Conservation (phyloP, 2,888 invertebrate species). For the Aethes cnicana region DNA sequence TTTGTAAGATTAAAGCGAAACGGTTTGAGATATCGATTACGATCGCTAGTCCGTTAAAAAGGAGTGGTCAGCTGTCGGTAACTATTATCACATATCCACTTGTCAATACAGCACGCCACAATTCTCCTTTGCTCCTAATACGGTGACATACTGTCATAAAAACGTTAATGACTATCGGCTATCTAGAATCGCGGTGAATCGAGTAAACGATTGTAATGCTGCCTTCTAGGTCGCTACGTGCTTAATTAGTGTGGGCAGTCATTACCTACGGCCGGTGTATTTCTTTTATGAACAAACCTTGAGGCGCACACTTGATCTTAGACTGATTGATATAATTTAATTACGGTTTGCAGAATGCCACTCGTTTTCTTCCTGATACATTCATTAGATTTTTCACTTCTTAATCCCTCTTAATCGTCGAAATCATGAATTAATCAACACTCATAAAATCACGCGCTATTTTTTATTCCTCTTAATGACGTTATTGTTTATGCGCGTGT, state of each 20-base stretch:
- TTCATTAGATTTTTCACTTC: slow-evolving; percentile 6
- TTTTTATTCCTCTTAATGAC: background rate
- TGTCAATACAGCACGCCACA: slow-evolving; percentile 27
- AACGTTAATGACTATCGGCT: slow-evolving; percentile 41
- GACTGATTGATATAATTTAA: slow-evolving; percentile 70
- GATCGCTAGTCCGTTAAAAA: slow-evolving; percentile 2
- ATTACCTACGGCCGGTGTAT: slow-evolving; percentile 58
- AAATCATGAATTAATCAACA: too few species aligned
- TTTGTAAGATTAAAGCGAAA: slow-evolving; percentile 9
- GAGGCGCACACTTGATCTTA: slow-evolving; percentile 64
- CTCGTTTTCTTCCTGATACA: slow-evolving; percentile 21
- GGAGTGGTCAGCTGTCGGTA: slow-evolving; percentile 35
- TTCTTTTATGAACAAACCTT: slow-evolving; percentile 69
- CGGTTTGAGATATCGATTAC: slow-evolving; percentile 1
- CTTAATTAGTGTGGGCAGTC: slow-evolving; percentile 72
- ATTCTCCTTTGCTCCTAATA: slow-evolving; percentile 55
- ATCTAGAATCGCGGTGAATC: slow-evolving; percentile 41
- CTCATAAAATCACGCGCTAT: too few species aligned
- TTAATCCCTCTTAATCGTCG: background rate
- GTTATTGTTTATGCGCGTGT: slow-evolving; percentile 3
- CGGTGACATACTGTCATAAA: slow-evolving; percentile 60
- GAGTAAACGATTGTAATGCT: slow-evolving; percentile 56
- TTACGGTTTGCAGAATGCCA: slow-evolving; percentile 35
- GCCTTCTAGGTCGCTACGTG: slow-evolving; percentile 59
- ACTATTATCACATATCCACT: slow-evolving; percentile 43